Base-by-base conservation (phyloP, 30 jellyfish, hydroid and myxozoan genomes). In the Rhopilema esculentum region DNA sequence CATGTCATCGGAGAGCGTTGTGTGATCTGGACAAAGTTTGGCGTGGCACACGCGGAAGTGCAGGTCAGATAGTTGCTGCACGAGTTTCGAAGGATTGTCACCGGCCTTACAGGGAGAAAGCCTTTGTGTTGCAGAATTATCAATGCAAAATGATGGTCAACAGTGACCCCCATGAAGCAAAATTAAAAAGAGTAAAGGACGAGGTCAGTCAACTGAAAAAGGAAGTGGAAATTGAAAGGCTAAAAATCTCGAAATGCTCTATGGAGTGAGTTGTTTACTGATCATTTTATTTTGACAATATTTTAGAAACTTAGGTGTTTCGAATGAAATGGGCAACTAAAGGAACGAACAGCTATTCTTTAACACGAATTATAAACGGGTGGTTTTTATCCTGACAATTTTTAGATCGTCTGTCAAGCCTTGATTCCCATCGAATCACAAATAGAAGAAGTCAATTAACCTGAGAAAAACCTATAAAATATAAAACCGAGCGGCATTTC, bases 161-260 rank as follows among this genome's bases (percentile, higher is more conserved):
- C 17, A 16, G 49, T 16, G 88, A 79, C 62, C 88, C 68, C 8
- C 88, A 79, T 62, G 88, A 79, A 27, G 80, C 33, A 20, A 79
- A 79, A 63, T 33, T 64, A 40, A 79, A 79, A 26, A 62, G 88
- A 57, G n/a, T 79, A 17, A 65, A 66, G 31, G 88, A 61, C 7
- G 88, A 79, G 62, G 88, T 79, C 0, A 26, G 8, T 7, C 88
- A 79, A 52, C 79, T 79, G 69, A 79, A 62, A 62, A 25, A 66
- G 23, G 88, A 79, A 79, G 88, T 79, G 22, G 88, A 30, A 27
- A 24, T 53, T 4, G 69, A 79, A 7, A 66, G 88, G 26, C 73
- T 31, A 1, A 79, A 79, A 22, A 66, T 79, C 28, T 79, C 88
- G 20, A n/a, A 23, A 27, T 79, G 88, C 31, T 66, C 79, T 18